A percentile compares a stretch with the other conserved stretches of the same genome.
phyloP scores from a whole-genome alignment of 2,888 invertebrate genomes.

The Onchidella celtica region DNA sequence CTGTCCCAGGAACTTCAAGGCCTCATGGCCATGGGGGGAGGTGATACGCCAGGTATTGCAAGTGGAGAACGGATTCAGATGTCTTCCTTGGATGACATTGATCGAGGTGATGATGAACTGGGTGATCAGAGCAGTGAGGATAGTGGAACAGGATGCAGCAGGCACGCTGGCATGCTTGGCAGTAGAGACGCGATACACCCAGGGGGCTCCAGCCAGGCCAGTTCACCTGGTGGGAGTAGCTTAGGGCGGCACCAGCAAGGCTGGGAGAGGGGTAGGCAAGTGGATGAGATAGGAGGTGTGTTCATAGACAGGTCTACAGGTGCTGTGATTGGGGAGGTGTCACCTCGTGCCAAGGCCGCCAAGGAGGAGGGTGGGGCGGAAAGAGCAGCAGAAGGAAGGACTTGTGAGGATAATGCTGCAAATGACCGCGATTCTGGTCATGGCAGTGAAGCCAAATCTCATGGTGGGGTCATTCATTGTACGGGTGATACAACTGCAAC shows the following conservation, averaged over 20 bases:
- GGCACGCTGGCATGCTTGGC: conserved; percentile 47
- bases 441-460: conserved; percentile 45
- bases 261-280: conserved; percentile 34
- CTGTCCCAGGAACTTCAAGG: conserved; percentile 44
- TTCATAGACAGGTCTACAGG: conserved; percentile 40
- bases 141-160: conserved; percentile 42
- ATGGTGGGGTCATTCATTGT: conserved; percentile 5
- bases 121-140: conserved; percentile 47
- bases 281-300: conserved; percentile 43
- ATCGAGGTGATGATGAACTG: conserved; percentile 12
- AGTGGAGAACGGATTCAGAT: conserved; percentile 27
- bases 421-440: conserved; percentile 47
- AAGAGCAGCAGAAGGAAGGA: neutral
- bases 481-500: neutral
- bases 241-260: conserved; percentile 20
- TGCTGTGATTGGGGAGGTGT: conserved; percentile 41
- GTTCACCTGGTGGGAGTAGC: conserved; percentile 39
- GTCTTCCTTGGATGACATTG: conserved; percentile 43
- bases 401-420: neutral
- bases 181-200: conserved; percentile 9
- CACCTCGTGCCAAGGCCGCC: neutral
- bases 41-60: neutral
- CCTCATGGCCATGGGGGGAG: conserved; percentile 31
- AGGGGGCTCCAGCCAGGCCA: conserved; percentile 18
- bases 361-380: conserved; percentile 5